These are phyloP conservation scores for Drosophila nebulosa DNA, from an alignment of 1,140 invertebrate genomes.

Conservation along the genomic window DNA sequence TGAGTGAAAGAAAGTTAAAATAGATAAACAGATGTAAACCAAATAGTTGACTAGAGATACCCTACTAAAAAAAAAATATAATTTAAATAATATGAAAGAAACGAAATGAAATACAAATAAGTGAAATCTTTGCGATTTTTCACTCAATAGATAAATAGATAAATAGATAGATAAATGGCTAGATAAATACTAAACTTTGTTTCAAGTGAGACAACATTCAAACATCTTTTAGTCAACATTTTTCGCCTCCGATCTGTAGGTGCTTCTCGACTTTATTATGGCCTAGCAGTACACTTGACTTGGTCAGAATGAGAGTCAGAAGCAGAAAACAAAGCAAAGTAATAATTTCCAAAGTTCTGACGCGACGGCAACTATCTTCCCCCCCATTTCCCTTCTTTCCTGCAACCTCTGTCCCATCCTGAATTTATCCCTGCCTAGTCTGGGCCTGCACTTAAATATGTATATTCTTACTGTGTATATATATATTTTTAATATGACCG, in stretches of 20 bases:
- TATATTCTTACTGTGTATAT: slow-evolving; percentile 28
- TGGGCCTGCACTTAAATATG: slow-evolving; percentile 68
- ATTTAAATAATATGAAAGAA: no score
- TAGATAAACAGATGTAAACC: slow-evolving; percentile 6
- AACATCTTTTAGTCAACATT: background rate
- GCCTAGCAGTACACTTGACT: background rate
- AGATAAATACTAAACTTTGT: no score
- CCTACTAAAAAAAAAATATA: background rate
- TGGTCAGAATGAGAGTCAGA: background rate
- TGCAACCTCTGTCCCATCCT: no score
- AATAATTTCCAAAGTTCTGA: slow-evolving; percentile 75
- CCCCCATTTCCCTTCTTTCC: background rate
- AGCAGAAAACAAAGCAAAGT: slow-evolving; percentile 65
- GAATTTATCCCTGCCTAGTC: background rate
- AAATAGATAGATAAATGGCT: no score
- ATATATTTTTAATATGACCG: slow-evolving; percentile 64
- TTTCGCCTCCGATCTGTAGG: slow-evolving; percentile 9
- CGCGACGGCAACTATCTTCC: slow-evolving; percentile 22
- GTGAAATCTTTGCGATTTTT: no score
- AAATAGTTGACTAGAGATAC: background rate
- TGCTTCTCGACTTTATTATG: slow-evolving; percentile 15
- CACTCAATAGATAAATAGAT: no score
- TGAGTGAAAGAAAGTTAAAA: slow-evolving; percentile 18
- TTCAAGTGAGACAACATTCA: no score
- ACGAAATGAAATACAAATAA: no score